Evolutionary conservation across 2,113 vertebrate genomes (phyloP).

Genomic region (Perca flavescens): DNA sequence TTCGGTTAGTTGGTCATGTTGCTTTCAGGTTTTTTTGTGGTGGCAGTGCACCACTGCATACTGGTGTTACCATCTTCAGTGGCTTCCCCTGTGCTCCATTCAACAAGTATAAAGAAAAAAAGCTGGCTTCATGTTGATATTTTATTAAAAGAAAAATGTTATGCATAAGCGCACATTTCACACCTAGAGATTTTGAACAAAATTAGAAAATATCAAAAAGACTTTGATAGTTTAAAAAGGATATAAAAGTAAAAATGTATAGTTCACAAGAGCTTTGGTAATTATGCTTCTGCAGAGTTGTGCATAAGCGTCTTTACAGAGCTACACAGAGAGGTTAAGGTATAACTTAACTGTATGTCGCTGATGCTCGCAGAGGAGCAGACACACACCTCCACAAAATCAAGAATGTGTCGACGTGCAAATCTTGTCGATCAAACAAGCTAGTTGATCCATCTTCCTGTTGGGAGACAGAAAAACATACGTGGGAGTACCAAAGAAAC

Average conservation of each 20-base stretch:
- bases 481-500: too few relatives aligned
- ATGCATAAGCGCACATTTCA: not conserved
- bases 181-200: not conserved
- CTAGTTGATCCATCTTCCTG: too few relatives aligned
- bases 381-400: not conserved
- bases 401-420: not conserved
- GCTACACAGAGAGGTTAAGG: not conserved
- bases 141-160: not conserved
- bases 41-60: not conserved
- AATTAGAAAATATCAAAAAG: not conserved
- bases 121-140: not conserved
- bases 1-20: conserved; percentile 33
- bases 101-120: not conserved
- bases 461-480: too few relatives aligned
- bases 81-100: not conserved
- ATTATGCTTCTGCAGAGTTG: conserved; percentile 1
- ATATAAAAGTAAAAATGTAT: not conserved
- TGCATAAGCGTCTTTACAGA: not conserved
- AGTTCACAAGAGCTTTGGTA: not conserved
- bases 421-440: not conserved
- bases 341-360: not conserved
- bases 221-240: not conserved
- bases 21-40: conserved; percentile 17
- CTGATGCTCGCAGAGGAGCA: not conserved
- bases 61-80: not conserved